These are phyloP conservation scores for Nixonia krombeini DNA, from an alignment of 1,140 invertebrate genomes.

Conservation along the genomic window DNA sequence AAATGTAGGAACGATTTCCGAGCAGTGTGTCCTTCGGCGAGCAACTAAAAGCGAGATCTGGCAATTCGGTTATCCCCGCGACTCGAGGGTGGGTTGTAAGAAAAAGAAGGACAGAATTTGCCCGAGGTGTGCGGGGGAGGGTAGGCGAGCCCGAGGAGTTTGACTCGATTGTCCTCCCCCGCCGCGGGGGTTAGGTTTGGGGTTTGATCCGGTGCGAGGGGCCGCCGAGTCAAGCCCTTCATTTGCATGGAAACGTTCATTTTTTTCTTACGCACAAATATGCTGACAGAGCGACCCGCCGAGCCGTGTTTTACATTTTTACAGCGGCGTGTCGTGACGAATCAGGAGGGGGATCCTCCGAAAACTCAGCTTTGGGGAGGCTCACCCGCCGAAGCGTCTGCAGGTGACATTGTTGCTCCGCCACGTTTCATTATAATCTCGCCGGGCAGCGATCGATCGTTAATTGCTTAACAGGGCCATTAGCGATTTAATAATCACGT, in stretches of 20 bases:
- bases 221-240: slow-evolving; percentile 58
- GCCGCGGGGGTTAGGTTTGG: slow-evolving; percentile 45
- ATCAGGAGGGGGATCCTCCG: slow-evolving; percentile 14
- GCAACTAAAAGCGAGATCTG: slow-evolving; percentile 59
- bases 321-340: slow-evolving; percentile 40
- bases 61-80: slow-evolving; percentile 71
- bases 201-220: slow-evolving; percentile 37
- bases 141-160: slow-evolving; percentile 41
- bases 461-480: too few relatives aligned
- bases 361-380: slow-evolving; percentile 1
- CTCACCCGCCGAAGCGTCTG: slow-evolving; percentile 17
- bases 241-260: slow-evolving; percentile 69
- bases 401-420: slow-evolving; percentile 32
- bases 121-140: slow-evolving; percentile 23
- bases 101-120: slow-evolving; percentile 32
- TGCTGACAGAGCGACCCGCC: slow-evolving; percentile 58
- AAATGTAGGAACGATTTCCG: slow-evolving; percentile 71
- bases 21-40: slow-evolving; percentile 66
- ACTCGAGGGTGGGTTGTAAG: slow-evolving; percentile 45
- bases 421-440: too few relatives aligned
- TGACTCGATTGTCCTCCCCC: slow-evolving; percentile 46
- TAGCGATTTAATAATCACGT: too few relatives aligned
- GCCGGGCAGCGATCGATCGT: too few relatives aligned
- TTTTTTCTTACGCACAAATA: slow-evolving; percentile 61
- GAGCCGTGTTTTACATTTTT: slow-evolving; percentile 65